Evolutionary conservation across 2,797 vertebrate species (phyloP).

Genomic region (Oreochromis grahami): DNA sequence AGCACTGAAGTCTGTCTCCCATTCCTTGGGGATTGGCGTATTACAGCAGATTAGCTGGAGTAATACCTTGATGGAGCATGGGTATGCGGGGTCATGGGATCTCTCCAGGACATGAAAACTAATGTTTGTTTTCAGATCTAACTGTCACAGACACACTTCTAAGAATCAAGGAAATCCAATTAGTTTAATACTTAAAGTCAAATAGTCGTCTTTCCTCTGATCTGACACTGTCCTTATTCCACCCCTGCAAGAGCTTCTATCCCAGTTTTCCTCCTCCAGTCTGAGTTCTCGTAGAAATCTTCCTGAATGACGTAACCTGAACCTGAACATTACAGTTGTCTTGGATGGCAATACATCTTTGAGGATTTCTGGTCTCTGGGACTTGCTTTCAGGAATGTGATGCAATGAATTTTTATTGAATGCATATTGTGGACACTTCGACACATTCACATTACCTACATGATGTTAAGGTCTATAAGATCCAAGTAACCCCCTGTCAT

Average conservation of each 20-base stretch:
- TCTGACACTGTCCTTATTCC: conserved; percentile 40
- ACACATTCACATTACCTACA: not conserved
- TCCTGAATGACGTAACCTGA: not conserved
- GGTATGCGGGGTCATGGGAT: conserved; percentile 55
- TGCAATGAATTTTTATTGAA: not conserved
- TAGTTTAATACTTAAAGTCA: conserved; percentile 48
- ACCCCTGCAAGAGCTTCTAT: conserved; percentile 2
- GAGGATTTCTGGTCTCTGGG: not conserved
- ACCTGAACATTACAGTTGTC: not conserved
- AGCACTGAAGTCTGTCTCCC: conserved; percentile 23
- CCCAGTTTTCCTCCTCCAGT: conserved; percentile 15
- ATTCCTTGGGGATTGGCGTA: conserved; percentile 51
- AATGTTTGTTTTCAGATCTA: conserved; percentile 43
- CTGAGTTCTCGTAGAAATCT: not conserved
- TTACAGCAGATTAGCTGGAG: conserved; percentile 67
- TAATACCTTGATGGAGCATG: conserved; percentile 35
- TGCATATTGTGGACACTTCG: not conserved
- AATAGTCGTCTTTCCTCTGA: conserved; percentile 24
- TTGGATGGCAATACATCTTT: not conserved
- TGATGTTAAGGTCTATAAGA: not conserved
- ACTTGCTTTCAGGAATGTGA: not conserved
- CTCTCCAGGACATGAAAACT: conserved; percentile 47
- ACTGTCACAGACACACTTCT: conserved; percentile 49
- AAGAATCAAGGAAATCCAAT: conserved; percentile 64
- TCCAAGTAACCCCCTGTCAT: not conserved